Conservation (phyloP, 1,140 invertebrate genomes). For the Prorops nasuta region DNA sequence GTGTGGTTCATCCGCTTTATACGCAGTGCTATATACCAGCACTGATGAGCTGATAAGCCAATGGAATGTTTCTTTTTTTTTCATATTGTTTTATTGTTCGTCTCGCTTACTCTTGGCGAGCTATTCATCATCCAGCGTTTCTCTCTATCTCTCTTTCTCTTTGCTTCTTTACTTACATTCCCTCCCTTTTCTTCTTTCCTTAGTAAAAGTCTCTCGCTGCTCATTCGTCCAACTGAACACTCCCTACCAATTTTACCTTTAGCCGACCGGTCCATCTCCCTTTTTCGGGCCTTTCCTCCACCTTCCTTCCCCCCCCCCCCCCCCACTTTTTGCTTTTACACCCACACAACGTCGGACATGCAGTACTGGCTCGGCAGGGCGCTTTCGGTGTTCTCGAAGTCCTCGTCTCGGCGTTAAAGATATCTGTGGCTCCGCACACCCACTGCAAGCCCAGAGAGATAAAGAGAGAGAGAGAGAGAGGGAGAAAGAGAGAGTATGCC, state of each 20-base stretch:
- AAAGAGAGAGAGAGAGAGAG: too few relatives aligned
- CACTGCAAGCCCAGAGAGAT: too few relatives aligned
- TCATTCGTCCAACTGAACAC: too few relatives aligned
- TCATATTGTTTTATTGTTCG: conserved; percentile 41
- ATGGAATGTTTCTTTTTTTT: conserved; percentile 48
- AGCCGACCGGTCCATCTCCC: not conserved
- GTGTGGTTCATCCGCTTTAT: too few relatives aligned
- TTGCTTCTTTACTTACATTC: conserved; percentile 22
- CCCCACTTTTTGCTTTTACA: conserved; percentile 24
- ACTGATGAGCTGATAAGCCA: conserved; percentile 52
- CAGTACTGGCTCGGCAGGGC: conserved; percentile 31
- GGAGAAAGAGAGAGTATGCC: conserved; percentile 26
- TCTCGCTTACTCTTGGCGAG: conserved; percentile 36
- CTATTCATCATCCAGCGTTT: conserved; percentile 52
- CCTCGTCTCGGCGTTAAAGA: not conserved
- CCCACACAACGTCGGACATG: conserved; percentile 9
- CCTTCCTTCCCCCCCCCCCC: conserved; percentile 9
- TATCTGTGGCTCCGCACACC: conserved; percentile 19
- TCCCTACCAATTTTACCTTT: too few relatives aligned
- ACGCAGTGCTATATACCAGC: too few relatives aligned
- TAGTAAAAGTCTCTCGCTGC: too few relatives aligned
- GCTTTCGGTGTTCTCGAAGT: conserved; percentile 3
- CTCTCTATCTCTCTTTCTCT: conserved; percentile 38
- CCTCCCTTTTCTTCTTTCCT: conserved; percentile 2
- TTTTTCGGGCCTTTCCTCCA: not conserved